Evolutionary conservation across 2,797 vertebrate genomes (phyloP).

Genomic region (Craterocephalus amniculus): DNA sequence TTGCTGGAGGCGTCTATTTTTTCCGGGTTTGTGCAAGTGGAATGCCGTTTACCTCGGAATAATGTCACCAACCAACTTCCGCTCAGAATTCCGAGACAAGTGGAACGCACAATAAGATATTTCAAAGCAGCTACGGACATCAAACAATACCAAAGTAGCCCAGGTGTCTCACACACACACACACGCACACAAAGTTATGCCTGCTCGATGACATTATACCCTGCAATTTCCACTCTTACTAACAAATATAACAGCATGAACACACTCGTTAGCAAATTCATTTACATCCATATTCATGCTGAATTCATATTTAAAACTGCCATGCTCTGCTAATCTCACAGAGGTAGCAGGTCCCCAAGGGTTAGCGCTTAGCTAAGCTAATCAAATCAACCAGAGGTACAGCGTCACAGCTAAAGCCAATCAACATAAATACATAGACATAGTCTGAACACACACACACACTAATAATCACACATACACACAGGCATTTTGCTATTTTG

Average conservation of each 20-base stretch:
- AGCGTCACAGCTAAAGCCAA: conserved; percentile 64
- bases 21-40: no score
- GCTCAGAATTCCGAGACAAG: no score
- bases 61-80: no score
- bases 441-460: conserved; percentile 35
- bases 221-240: conserved; percentile 53
- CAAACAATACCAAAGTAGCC: conserved; percentile 55
- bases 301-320: conserved; percentile 71
- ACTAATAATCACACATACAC: conserved; percentile 22
- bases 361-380: conserved; percentile 79
- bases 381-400: conserved; percentile 73
- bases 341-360: conserved; percentile 68
- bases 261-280: conserved; percentile 62
- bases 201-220: conserved; percentile 56
- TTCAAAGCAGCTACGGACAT: conserved; percentile 64
- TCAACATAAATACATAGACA: conserved; percentile 71
- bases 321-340: conserved; percentile 76
- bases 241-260: conserved; percentile 55
- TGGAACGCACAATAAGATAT: conserved; percentile 32
- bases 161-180: conserved; percentile 25
- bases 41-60: no score
- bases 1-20: no score
- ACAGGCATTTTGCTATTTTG: conserved; percentile 15
- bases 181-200: conserved; percentile 16
- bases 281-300: conserved; percentile 74